Evolutionary conservation across 2,113 vertebrate genomes (phyloP), one percentile per base, ranked within the genome.

Genomic region (Ammospiza caudacuta): DNA sequence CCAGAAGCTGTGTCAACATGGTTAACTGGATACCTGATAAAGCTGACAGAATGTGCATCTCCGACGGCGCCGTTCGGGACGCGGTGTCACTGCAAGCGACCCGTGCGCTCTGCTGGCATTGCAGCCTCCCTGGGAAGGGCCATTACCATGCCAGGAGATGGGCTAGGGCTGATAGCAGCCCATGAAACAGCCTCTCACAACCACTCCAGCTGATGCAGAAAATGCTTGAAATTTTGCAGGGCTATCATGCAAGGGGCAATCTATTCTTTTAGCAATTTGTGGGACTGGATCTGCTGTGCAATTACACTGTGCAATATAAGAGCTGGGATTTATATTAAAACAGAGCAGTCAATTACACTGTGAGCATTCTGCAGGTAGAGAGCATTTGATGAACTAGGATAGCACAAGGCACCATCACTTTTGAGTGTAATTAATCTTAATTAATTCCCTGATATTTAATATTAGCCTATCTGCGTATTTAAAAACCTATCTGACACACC

Each of bases 381-480:
- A 93, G 49, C 49, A 19, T 87, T 96, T 97, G 81, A 90, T 49
- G 80, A 92, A 78, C 79, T 81, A 75, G 77, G 77, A 81, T 87
- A 91, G 68, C 25, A 31, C 4, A 59, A 93, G 86, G 76, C 62
- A 73, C 37, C n/a, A 86, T 44, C 73, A 25, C 79, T 92, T 90
- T 37, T 35, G 61, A 95, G 76, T 54, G 73, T 58, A 90, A 95
- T 96, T 92, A 95, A 95, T 96, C 90, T 89, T 92, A 93, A 96
- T 96, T 95, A 97, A 95, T 96, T 95, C 55, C 49, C 83, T 78
- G 92, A 86, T 92, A 92, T 89, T 96, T 94, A 96, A 81, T 96
- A 94, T 92, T 92, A 89, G 68, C 75, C 90, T 93, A 95, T 92
- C 83, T 79, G 90, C 23, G n/a, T 90, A 92, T 81, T 96, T 87